Percentiles rank a stretch among this genome's conserved stretches.
phyloP scores from a whole-genome alignment of 1,140 invertebrate genomes.

The Vollenhovia emeryi region DNA sequence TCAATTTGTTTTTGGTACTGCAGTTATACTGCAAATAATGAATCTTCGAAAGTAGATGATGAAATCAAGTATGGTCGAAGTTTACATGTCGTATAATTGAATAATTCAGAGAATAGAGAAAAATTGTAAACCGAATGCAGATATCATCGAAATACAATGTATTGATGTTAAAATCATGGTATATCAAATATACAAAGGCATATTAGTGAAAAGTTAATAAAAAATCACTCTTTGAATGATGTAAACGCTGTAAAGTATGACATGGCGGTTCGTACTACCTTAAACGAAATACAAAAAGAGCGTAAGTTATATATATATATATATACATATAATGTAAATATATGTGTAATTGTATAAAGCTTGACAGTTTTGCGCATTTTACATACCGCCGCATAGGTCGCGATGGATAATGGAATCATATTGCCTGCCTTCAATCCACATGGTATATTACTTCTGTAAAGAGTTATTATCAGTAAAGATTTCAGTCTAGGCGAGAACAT shows the following conservation, averaged over 20 bases:
- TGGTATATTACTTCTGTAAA: neutral
- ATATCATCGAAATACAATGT: constrained; percentile 4
- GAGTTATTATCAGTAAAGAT: constrained; percentile 12
- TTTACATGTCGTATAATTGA: no score
- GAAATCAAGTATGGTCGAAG: neutral
- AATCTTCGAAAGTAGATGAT: neutral
- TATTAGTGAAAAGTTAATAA: neutral
- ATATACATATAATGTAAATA: neutral
- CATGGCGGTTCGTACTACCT: constrained; percentile 14
- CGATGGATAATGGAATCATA: neutral
- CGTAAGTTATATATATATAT: neutral
- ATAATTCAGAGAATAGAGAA: neutral
- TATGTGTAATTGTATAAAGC: no score
- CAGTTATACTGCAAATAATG: neutral
- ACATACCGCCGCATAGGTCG: neutral
- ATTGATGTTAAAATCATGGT: neutral
- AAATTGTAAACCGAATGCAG: neutral
- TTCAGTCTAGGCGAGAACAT: constrained; percentile 12
- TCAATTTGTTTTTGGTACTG: neutral
- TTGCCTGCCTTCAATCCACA: constrained; percentile 10
- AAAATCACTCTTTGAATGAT: constrained; percentile 5
- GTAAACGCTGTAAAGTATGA: constrained; percentile 24
- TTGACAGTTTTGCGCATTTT: neutral
- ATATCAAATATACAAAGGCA: neutral
- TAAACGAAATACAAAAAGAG: neutral